These are phyloP conservation scores for Datnioides undecimradiatus DNA, from an alignment of 2,113 vertebrate genomes.

Conservation along the genomic window DNA sequence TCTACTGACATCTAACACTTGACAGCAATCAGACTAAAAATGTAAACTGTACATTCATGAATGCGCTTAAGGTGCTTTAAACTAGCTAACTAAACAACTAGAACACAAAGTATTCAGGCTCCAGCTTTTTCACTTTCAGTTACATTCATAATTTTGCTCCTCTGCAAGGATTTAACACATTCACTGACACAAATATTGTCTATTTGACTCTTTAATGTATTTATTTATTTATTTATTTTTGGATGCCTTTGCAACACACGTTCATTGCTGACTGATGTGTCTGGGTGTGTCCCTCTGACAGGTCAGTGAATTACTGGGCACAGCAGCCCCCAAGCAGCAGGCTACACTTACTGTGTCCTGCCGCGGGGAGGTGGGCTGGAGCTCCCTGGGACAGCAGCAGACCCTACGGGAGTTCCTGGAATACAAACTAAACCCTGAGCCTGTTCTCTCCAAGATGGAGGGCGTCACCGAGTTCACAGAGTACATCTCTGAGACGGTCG, in stretches of 20 bases:
- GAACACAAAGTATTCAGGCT: too few relatives aligned
- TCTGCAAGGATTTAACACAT: not conserved
- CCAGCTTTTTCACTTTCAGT: too few relatives aligned
- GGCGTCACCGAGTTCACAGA: slow-evolving; percentile 96
- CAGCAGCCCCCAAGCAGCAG: slow-evolving; percentile 87
- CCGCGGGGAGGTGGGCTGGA: slow-evolving; percentile 93
- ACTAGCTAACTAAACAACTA: not conserved
- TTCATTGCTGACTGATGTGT: slow-evolving; percentile 30
- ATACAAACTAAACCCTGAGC: slow-evolving; percentile 91
- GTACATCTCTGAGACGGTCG: slow-evolving; percentile 96
- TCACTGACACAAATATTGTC: not conserved
- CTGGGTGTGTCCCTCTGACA: slow-evolving; percentile 75
- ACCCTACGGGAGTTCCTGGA: slow-evolving; percentile 87
- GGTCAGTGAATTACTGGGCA: slow-evolving; percentile 89
- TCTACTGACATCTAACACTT: not conserved
- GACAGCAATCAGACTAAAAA: not conserved
- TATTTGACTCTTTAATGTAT: not conserved
- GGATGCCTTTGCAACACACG: not conserved
- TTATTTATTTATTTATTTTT: not conserved
- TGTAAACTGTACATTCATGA: not conserved
- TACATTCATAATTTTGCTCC: too few relatives aligned
- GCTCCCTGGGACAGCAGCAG: slow-evolving; percentile 86
- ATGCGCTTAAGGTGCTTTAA: not conserved
- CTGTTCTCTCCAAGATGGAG: slow-evolving; percentile 92
- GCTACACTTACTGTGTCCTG: slow-evolving; percentile 94